A percentile compares a stretch with the other conserved stretches of the same genome.
phyloP scores from a whole-genome alignment of 2,797 vertebrate genomes.

The Miichthys miiuy region DNA sequence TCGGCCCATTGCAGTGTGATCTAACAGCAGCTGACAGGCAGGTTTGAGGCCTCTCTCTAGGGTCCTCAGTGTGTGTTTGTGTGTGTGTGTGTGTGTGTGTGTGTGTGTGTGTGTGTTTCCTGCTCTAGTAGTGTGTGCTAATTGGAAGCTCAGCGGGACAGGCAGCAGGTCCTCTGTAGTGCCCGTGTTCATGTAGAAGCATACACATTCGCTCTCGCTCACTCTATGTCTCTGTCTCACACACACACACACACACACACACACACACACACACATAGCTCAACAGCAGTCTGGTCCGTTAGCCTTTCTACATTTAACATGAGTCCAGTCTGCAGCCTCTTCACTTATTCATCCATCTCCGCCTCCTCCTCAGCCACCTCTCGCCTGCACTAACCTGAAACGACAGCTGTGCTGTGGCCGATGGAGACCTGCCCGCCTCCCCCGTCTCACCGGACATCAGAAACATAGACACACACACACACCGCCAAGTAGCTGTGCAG shows the following conservation, averaged over 20 bases:
- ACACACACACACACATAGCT: conserved; percentile 79
- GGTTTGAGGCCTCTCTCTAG: conserved; percentile 93
- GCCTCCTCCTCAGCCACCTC: conserved; percentile 71
- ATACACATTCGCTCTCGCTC: conserved; percentile 38
- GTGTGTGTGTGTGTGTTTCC: conserved; percentile 62
- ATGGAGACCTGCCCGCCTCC: conserved; percentile 67
- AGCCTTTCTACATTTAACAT: conserved; percentile 95
- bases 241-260: conserved; percentile 69
- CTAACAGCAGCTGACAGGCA: conserved; percentile 96
- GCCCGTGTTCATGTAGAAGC: conserved; percentile 53
- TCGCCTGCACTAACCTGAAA: conserved; percentile 78
- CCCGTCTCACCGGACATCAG: conserved; percentile 69
- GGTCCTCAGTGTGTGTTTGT: conserved; percentile 80
- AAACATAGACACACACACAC: conserved; percentile 40
- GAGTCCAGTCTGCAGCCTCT: conserved; percentile 83
- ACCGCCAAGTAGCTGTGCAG: conserved; percentile 39
- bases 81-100: conserved; percentile 41
- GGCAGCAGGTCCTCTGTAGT: conserved; percentile 74
- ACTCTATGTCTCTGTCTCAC: conserved; percentile 38
- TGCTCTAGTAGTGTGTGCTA: conserved; percentile 78
- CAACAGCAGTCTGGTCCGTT: conserved; percentile 89
- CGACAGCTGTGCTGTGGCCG: conserved; percentile 78
- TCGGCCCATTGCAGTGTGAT: conserved; percentile 87
- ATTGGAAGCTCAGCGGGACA: conserved; percentile 77
- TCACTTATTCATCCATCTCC: conserved; percentile 83